These are phyloP conservation scores for Brienomyrus brachyistius DNA, from an alignment of 2,113 vertebrate species.

Conservation along the genomic window DNA sequence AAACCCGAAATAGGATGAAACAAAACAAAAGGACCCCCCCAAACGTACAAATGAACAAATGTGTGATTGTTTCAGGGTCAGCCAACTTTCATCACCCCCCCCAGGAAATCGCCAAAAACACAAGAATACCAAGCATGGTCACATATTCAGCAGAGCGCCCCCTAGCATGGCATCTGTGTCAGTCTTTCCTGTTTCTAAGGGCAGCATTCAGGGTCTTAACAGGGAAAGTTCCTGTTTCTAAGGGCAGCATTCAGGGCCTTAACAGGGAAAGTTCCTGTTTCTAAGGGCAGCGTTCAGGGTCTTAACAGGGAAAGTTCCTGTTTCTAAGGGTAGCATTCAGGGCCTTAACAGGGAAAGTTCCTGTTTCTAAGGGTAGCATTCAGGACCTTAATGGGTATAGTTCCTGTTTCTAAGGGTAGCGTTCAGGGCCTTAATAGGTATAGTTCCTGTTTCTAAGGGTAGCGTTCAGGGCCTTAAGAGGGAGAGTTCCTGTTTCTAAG, in stretches of 20 bases:
- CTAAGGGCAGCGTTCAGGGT: too few species aligned
- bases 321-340: too few species aligned
- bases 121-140: background rate
- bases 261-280: too few species aligned
- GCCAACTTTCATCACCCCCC: background rate
- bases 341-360: background rate
- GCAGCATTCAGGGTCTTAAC: background rate
- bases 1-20: background rate
- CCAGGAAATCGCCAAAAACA: background rate
- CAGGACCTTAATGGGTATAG: too few species aligned
- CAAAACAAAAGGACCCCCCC: background rate
- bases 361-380: too few species aligned
- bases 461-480: background rate
- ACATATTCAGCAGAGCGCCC: background rate
- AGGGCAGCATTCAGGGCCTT: background rate
- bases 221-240: background rate
- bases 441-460: background rate
- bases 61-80: background rate
- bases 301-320: too few species aligned
- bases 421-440: background rate
- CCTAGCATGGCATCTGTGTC: background rate
- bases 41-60: background rate
- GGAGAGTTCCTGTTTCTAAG: background rate
- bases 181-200: background rate
- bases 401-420: too few species aligned